Percentiles rank a stretch among this genome's conserved stretches.
Conservation (phyloP, 2,113 vertebrate species). For the Sigmodon hispidus region DNA sequence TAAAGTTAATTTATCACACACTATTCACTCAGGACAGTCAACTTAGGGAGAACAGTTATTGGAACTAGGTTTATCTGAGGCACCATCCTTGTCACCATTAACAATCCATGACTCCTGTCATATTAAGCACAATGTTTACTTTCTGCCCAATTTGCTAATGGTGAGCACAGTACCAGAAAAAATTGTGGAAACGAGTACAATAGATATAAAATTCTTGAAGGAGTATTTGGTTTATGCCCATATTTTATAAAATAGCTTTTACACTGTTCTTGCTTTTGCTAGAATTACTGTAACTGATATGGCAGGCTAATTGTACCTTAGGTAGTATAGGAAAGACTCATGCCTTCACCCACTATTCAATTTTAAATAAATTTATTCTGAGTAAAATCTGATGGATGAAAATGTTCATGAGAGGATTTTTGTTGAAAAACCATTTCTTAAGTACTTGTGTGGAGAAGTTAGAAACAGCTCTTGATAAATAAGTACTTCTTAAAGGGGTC, state of each 20-base stretch:
- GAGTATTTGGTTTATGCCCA: not conserved
- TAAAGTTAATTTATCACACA: not conserved
- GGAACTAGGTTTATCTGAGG: not conserved
- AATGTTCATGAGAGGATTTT: not conserved
- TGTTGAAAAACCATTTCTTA: not conserved
- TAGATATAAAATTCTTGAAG: not conserved
- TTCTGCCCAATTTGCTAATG: not conserved
- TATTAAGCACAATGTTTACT: not conserved
- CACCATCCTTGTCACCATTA: not conserved
- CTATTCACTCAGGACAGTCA: not conserved
- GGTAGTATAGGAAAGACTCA: not conserved
- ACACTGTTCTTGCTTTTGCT: not conserved
- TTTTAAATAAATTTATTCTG: not conserved
- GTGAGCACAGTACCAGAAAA: not conserved
- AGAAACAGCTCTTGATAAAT: not conserved
- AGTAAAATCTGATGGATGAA: not conserved
- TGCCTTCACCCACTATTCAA: not conserved
- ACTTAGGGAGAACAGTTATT: not conserved
- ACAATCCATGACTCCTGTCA: not conserved
- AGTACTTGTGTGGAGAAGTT: not conserved
- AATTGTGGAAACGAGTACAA: not conserved
- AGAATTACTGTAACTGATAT: not conserved
- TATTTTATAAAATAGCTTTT: not conserved
- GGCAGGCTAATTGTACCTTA: not conserved
- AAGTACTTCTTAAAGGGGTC: not conserved